phyloP scores from a whole-genome alignment of 2,797 vertebrate genomes.

The Carduelis carduelis region DNA sequence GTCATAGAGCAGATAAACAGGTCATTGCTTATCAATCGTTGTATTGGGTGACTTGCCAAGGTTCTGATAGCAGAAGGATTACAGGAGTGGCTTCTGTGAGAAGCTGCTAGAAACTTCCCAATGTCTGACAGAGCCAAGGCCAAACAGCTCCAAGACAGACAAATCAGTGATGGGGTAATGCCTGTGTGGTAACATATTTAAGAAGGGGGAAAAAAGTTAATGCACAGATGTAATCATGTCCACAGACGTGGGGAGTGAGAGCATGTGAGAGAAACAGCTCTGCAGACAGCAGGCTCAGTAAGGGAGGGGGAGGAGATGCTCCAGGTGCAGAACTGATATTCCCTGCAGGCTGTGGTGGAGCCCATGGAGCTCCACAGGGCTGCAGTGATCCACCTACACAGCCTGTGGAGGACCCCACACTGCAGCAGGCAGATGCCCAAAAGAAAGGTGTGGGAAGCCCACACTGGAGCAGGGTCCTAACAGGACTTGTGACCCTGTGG shows the following conservation, averaged over 20 bases:
- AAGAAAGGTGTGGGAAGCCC: not conserved
- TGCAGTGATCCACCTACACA: not conserved
- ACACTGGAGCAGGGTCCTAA: not conserved
- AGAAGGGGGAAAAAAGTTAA: not conserved
- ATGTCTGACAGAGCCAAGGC: not conserved
- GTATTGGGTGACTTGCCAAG: not conserved
- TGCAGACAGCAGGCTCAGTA: not conserved
- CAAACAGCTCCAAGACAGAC: not conserved
- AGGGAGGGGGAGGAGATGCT: not conserved
- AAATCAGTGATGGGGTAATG: not conserved
- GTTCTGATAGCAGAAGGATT: not conserved
- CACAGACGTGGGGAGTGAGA: not conserved
- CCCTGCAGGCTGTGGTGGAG: not conserved
- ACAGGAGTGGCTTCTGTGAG: not conserved
- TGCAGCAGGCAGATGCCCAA: not conserved
- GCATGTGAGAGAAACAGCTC: not conserved
- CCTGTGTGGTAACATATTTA: not conserved
- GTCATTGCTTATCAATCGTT: not conserved
- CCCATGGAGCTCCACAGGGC: not conserved
- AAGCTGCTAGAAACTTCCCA: not conserved
- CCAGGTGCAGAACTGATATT: not conserved
- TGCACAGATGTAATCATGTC: rapidly evolving
- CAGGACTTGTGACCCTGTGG: not conserved
- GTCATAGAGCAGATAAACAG: not conserved
- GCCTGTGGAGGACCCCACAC: not conserved